Percentiles rank a stretch among this genome's conserved stretches.
phyloP scores from a whole-genome alignment of 2,888 invertebrate genomes.

The Ochropleura plecta region DNA sequence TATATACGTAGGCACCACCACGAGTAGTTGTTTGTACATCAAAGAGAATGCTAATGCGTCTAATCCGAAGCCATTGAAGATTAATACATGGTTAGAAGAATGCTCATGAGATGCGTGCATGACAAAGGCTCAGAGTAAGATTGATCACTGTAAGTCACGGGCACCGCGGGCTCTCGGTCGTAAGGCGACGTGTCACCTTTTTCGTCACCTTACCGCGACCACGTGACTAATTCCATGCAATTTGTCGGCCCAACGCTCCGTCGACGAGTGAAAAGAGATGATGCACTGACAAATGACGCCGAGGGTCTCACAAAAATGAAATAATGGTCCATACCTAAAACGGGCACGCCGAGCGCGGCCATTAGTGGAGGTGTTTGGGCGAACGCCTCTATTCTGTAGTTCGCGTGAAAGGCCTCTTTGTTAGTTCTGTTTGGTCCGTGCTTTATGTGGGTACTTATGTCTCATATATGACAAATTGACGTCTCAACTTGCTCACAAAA shows the following conservation, averaged over 20 bases:
- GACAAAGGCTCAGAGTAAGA: slow-evolving; percentile 83
- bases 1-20: slow-evolving; percentile 20
- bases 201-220: slow-evolving; percentile 89
- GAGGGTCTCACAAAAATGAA: slow-evolving; percentile 89
- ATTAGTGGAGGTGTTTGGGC: slow-evolving; percentile 90
- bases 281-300: slow-evolving; percentile 89
- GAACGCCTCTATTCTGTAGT: slow-evolving; percentile 89
- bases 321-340: slow-evolving; percentile 89
- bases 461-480: slow-evolving; percentile 88
- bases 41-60: slow-evolving; percentile 76
- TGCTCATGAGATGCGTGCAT: slow-evolving; percentile 79
- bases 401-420: slow-evolving; percentile 89
- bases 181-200: slow-evolving; percentile 87
- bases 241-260: slow-evolving; percentile 87
- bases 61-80: slow-evolving; percentile 77
- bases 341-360: slow-evolving; percentile 85
- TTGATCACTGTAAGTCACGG: slow-evolving; percentile 83
- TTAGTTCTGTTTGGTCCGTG: slow-evolving; percentile 87
- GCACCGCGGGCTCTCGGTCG: slow-evolving; percentile 73
- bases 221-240: slow-evolving; percentile 89
- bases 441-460: slow-evolving; percentile 88
- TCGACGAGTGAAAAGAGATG: slow-evolving; percentile 88
- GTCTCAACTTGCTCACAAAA: slow-evolving; percentile 78
- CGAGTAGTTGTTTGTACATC: slow-evolving; percentile 44
- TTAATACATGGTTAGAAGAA: slow-evolving; percentile 72